phyloP scores from a whole-genome alignment of 2,113 vertebrate genomes.

The Astur gentilis region DNA sequence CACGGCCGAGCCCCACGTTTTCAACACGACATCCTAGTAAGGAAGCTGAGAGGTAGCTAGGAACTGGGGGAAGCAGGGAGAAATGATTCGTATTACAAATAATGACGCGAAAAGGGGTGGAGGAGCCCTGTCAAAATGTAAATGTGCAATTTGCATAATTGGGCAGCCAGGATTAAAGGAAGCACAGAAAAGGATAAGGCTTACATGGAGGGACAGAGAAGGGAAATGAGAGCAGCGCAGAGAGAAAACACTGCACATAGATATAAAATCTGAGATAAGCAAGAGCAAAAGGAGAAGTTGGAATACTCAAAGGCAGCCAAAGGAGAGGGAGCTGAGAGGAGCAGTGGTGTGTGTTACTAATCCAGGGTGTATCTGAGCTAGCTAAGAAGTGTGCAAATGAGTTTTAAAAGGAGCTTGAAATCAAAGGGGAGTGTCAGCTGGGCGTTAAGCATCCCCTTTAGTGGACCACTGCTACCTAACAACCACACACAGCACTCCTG shows the following conservation, averaged over 20 bases:
- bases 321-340: background rate
- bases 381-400: background rate
- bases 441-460: conserved; percentile 9
- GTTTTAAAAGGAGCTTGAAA: conserved; percentile 47
- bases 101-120: background rate
- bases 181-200: conserved; percentile 17
- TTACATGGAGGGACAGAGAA: background rate
- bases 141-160: conserved; percentile 59
- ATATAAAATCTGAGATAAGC: conserved; percentile 32
- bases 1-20: accelerated
- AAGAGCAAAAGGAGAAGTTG: background rate
- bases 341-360: background rate
- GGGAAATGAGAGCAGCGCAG: background rate
- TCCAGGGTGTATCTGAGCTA: background rate
- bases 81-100: conserved; percentile 10
- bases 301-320: background rate
- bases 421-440: conserved; percentile 34
- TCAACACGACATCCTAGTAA: background rate
- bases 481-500: background rate
- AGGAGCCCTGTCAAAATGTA: conserved; percentile 54
- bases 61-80: background rate
- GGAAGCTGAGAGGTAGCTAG: background rate
- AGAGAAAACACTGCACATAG: conserved; percentile 2
- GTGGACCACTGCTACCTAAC: background rate
- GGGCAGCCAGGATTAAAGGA: conserved; percentile 49